Base-by-base conservation (phyloP, 2,797 vertebrate genomes). In the Adrianichthys oophorus region DNA sequence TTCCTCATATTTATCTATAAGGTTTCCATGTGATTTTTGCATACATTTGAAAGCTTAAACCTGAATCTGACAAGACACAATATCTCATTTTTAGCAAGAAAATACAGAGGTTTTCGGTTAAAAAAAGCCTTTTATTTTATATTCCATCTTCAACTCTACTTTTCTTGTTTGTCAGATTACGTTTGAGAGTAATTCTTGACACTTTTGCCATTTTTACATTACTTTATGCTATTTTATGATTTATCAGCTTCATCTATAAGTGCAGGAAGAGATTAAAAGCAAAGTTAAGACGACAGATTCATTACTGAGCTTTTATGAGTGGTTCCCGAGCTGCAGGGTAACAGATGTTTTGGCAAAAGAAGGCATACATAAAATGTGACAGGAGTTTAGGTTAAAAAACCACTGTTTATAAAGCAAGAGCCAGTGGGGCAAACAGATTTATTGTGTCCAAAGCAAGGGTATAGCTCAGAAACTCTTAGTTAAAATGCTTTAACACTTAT, bases 221-320 rank as follows among this genome's bases (percentile, higher is more conserved):
- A 51, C 7, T 63, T 17, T 57, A 1, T 48, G 19, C 48, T 49
- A 41, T 52, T 32, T 29, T 45, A 21, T 48, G 62, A 69, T 65
- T 68, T 62, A 68, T 48, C 52, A 24, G 48, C 7, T 15, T 49
- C 16, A 19, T 26, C 65, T 53, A 73, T 1, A 58, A 56, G 68
- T 58, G 1, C 6, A 23, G 44, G 5, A 3, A 51, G 17, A 47
- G 37, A 52, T 61, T 7, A 50, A 46, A 57, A 49, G 56, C 56
- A 49, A 46, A 18, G 6, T 19, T 7, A 15, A 23, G 41, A 3
- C 42, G 26, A 68, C 15, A 66, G 50, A 79, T 73, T 79, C 37
- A 74, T 4, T 29, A 56, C 5, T 70, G 41, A 18, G 18, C 5
- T 51, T 56, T 62, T 29, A 74, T 41, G 62, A 50, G 40, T 76